Base-by-base conservation (phyloP, 30 jellyfish, hydroid and myxozoan species). In the Hydractinia symbiolongicarpus region DNA sequence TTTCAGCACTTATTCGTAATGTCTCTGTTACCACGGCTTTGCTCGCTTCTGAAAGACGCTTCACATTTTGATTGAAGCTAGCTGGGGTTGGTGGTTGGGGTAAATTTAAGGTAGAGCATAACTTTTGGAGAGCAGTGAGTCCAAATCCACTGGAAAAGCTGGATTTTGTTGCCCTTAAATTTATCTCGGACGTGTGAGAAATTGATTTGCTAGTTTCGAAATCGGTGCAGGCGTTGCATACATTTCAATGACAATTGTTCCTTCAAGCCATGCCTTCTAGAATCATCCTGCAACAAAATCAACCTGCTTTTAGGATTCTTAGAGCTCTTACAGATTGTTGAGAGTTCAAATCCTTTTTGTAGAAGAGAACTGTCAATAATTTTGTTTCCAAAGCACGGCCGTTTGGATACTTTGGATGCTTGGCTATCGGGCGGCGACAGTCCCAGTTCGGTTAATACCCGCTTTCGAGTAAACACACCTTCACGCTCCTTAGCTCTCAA, bases 321-420 rank as follows among this genome's bases (percentile, higher is more conserved):
- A 67, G 44, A 20, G 44, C 44, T 8, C 49, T 13, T 9, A 9
- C 14, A 20, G 13, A 13, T 67, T 67, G 14, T 44, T 9, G 49
- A 67, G 77, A 67, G 13, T 13, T 67, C 44, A 19, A 57, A 9
- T 9, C 13, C 68, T 9, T 57, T 57, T 57, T 57, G 68, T n/a
- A 57, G n/a, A 67, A 67, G 77, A 20, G 44, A 9, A 20, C 77
- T 67, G 44, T 67, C 77, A 19, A 67, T 9, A 44, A 67, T 67
- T 67, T 67, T 67, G 8, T 67, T 67, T 10, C 77, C 77, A 9
- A 9, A 67, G 44, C 77, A 67, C 14, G 77, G 77, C 8, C 77
- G 77, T 19, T 13, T 67, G 10, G 44, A 13, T 44, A 44, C 10
- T 67, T 13, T 20, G 13, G 49, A 8, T 8, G 49, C 19, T 10